Evolutionary conservation across 2,797 vertebrate species (phyloP), one percentile per base, ranked within the genome.

Genomic region (Fistularia commersonii): DNA sequence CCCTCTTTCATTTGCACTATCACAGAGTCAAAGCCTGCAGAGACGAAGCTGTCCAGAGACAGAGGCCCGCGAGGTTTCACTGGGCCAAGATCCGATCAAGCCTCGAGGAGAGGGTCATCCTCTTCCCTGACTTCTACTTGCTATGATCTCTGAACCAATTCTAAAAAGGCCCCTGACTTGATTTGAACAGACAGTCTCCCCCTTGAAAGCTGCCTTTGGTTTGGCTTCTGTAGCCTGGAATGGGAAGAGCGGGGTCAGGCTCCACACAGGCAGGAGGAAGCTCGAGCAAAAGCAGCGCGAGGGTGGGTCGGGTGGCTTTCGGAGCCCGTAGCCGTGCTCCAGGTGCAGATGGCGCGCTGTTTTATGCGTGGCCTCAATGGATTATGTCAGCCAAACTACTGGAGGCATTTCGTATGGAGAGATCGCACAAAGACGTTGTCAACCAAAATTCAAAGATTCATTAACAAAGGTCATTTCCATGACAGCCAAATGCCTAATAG

Each of bases 21-120:
- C 84, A 86, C 85, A 89, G 87, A 86, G 87, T 83, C 67, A 75
- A 80, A 84, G 87, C 87, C 89, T 81, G 80, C 79, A 77, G 89
- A 91, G 89, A 88, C 76, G 36, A 54, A 87, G 80, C 85, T 81
- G 84, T 87, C 87, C 87, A 89, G 86, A 89, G 86, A 89, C 83
- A 69, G 63, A 76, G 76, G 73, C 84, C 88, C 77, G 75, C 80
- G 76, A 85, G 84, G 82, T 89, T 88, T 86, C 87, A 86, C 89
- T 90, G 85, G 90, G 88, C 89, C 85, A 89, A 88, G 87, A 90
- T 90, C 88, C 62, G 82, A 90, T 90, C 85, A 86, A 89, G 89
- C 88, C 89, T 85, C 34, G 81, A 89, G 86, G 87, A 87, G 81
- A 87, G 85, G 87, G 88, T 90, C 86, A 90, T 83, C 81, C 81